phyloP scores from a whole-genome alignment of 1,140 invertebrate genomes.

The Brachionus plicatilis region DNA sequence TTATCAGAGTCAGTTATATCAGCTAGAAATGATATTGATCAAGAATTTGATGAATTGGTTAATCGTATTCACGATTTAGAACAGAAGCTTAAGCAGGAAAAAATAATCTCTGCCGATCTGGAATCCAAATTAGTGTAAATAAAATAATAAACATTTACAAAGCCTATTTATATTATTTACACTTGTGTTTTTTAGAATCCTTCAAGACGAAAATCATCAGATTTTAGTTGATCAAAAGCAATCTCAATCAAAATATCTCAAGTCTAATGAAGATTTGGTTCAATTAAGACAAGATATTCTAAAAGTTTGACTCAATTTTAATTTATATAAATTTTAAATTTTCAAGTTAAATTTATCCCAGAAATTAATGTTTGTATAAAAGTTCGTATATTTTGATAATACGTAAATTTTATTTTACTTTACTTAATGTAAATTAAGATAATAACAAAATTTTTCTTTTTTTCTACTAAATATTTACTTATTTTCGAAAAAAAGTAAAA shows the following conservation, averaged over 20 bases:
- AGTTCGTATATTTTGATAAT: no score
- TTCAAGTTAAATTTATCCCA: no score
- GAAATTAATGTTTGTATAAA: no score
- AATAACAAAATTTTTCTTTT: no score
- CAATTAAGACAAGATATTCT: slow-evolving; percentile 79
- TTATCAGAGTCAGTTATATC: background rate
- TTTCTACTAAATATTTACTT: no score
- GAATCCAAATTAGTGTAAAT: slow-evolving; percentile 51
- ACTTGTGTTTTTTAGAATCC: background rate
- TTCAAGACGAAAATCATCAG: slow-evolving; percentile 40
- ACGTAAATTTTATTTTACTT: no score
- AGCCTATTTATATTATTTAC: background rate
- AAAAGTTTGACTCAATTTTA: slow-evolving; percentile 60
- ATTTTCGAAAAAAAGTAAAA: no score
- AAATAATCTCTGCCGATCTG: slow-evolving; percentile 46
- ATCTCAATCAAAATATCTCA: slow-evolving; percentile 42
- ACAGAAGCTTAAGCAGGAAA: slow-evolving; percentile 46
- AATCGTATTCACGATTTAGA: slow-evolving; percentile 48
- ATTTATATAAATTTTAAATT: background rate
- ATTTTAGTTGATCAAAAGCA: background rate
- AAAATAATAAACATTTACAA: background rate
- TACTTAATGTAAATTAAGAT: no score
- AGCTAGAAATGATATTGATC: background rate
- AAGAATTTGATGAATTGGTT: slow-evolving; percentile 44
- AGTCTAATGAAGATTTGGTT: slow-evolving; percentile 60